phyloP scores from a whole-genome alignment of 1,140 invertebrate species.

The Cyphomyrmex costatus region DNA sequence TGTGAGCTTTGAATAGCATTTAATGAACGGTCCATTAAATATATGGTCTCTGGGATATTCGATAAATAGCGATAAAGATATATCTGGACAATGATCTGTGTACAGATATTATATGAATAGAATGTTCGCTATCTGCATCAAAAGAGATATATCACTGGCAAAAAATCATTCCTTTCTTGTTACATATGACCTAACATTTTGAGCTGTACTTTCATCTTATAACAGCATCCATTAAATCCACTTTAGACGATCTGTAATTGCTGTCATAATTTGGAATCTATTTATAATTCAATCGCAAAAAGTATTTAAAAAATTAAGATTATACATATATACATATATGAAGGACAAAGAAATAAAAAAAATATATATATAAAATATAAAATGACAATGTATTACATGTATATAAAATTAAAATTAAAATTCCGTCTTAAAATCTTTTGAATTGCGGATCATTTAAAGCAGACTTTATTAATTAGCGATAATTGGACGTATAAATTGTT shows the following conservation, averaged over 20 bases:
- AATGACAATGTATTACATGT: no score
- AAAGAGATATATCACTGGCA: not conserved
- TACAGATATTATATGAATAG: not conserved
- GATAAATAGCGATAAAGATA: constrained; percentile 12
- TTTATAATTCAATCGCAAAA: not conserved
- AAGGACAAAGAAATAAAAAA: not conserved
- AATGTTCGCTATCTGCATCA: not conserved
- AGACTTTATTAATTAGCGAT: not conserved
- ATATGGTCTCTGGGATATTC: not conserved
- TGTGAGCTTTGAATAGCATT: constrained; percentile 19
- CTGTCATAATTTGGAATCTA: not conserved
- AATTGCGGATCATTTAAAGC: not conserved
- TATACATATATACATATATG: not conserved
- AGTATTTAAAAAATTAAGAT: not conserved
- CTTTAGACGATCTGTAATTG: not conserved
- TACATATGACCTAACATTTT: not conserved
- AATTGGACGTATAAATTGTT: not conserved
- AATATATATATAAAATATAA: not conserved
- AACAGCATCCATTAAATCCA: not conserved
- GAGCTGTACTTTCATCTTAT: not conserved
- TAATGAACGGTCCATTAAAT: not conserved
- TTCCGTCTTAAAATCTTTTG: not conserved
- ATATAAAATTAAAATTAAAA: not conserved
- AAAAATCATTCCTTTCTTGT: constrained; percentile 24
- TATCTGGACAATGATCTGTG: constrained; percentile 27